Evolutionary conservation across 2,888 invertebrate genomes (phyloP).

Genomic region (Sarcophaga caerulescens): DNA sequence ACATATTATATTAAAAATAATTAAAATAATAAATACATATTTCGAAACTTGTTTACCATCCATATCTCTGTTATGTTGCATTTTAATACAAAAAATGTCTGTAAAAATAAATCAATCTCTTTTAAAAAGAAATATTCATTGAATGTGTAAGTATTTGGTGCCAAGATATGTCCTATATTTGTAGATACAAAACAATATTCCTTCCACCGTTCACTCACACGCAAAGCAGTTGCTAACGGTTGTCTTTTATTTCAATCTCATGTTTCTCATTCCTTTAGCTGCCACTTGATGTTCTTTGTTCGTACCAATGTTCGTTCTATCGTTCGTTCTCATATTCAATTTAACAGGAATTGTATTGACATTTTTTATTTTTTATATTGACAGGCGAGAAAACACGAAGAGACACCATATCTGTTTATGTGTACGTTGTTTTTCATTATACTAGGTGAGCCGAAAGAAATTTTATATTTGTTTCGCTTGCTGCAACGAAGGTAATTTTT

Average conservation of each 20-base stretch:
- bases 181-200: neutral
- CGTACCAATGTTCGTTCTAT: conserved; percentile 14
- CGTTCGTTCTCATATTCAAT: conserved; percentile 48
- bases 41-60: neutral
- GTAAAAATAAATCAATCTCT: conserved; percentile 5
- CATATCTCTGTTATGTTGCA: neutral
- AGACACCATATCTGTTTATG: neutral
- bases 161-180: conserved; percentile 9
- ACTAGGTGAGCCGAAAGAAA: neutral
- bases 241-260: neutral
- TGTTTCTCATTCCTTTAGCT: conserved; percentile 2
- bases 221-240: conserved; percentile 2
- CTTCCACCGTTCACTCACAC: neutral
- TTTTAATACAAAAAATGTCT: neutral
- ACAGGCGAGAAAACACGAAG: conserved; percentile 29
- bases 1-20: too few species aligned
- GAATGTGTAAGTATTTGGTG: neutral
- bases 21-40: too few species aligned
- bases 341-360: conserved; percentile 60
- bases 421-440: conserved; percentile 23
- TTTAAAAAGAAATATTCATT: neutral
- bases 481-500: too few species aligned
- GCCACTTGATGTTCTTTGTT: conserved; percentile 19
- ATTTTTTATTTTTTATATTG: conserved; percentile 44
- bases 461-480: too few species aligned